Conservation (phyloP, 2,797 vertebrate genomes). For the Sternarchorhynchus goeldii region DNA sequence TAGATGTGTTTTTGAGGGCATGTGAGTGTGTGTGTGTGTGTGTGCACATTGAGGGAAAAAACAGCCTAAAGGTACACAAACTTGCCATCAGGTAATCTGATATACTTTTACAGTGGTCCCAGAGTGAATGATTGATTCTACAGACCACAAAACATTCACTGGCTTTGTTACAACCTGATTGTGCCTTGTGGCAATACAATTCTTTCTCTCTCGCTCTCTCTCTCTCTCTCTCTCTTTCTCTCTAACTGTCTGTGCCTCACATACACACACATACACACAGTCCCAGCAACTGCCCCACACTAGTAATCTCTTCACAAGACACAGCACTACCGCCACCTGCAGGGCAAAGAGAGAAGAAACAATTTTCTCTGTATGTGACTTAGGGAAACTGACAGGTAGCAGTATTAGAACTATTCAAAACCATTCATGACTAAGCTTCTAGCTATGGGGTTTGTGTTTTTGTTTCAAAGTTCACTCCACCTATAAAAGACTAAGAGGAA, state of each 20-base stretch:
- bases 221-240: constrained; percentile 31
- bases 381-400: too few relatives aligned
- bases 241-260: constrained; percentile 39
- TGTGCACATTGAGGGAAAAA: constrained; percentile 15
- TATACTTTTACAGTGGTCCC: constrained; percentile 36
- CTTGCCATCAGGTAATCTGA: constrained; percentile 46
- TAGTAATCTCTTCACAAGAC: constrained; percentile 27
- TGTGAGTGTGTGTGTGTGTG: constrained; percentile 15
- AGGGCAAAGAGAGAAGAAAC: constrained; percentile 49
- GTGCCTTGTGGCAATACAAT: constrained; percentile 36
- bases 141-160: constrained; percentile 46
- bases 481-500: too few relatives aligned
- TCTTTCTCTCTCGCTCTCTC: constrained; percentile 23
- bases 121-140: constrained; percentile 49
- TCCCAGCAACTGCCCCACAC: constrained; percentile 28
- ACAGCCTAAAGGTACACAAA: constrained; percentile 51
- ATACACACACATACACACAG: constrained; percentile 18
- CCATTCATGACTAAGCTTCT: too few relatives aligned
- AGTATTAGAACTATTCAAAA: too few relatives aligned
- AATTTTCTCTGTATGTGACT: too few relatives aligned
- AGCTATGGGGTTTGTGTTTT: too few relatives aligned
- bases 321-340: constrained; percentile 70
- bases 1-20: constrained; percentile 19
- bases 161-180: constrained; percentile 47
- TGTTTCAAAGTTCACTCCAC: too few relatives aligned